Evolutionary conservation across 2,113 vertebrate species (phyloP), one percentile per base, ranked within the genome.

Genomic region (Hippocampus comes): DNA sequence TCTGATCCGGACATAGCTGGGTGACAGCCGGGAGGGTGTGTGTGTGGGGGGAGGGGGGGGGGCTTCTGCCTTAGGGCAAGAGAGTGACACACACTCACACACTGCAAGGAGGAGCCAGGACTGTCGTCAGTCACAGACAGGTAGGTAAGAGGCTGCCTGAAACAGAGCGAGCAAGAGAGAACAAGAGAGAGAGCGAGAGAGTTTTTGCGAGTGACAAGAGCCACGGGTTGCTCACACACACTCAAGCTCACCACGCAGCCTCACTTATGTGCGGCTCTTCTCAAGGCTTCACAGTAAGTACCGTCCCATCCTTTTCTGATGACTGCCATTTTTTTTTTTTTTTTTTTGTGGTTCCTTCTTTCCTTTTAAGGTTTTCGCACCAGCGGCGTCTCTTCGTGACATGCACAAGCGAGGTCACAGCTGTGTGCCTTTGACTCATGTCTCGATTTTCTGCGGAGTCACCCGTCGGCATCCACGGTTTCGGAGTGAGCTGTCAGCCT

Each of bases 271-370:
- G 90, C 79, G 89, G 87, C 74, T 89, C 87, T 71, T 88, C 82
- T 77, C 80, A 87, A 86, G 90, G 88, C 87, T 90, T 89, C 75
- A 85, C 76, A 81, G 90, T 91, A 86, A 91, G 89, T 90, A 20
- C 70, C n/a, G 34, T 66, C 51, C 55, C 70, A 81, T 84, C 71
- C 30, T 59, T 71, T 71, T 27, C 73, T 7, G 56, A 46, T 53
- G 65, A 51, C 63, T 73, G 7, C 20, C 66, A 15, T 43, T 46
- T 67, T 15, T 27, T 27, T 27, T 15, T 46, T 46, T 46, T 14
- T 43, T 43, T 43, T 2, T 27, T 27, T 27, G 27, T 27, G 43
- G 34, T 38, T 38, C 60, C 18, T 18, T 63, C 2, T 15, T 27
- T 49, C 41, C 23, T 67, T 67, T 42, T 25, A 14, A 1, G 18